Conservation (phyloP, 2,888 invertebrate genomes). For the Pantelozetes paolii region DNA sequence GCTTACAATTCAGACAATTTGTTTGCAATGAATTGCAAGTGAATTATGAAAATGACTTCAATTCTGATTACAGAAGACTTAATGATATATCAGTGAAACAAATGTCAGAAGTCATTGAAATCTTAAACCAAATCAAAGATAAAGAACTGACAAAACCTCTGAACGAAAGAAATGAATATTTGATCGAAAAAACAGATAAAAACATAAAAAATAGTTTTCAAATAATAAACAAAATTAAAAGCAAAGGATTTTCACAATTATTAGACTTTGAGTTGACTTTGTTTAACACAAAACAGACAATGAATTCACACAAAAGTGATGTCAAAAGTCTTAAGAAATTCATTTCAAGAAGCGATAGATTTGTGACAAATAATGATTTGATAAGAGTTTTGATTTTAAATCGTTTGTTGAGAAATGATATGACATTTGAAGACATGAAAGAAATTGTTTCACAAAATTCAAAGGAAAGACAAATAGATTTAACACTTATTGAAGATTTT, state of each 20-base stretch:
- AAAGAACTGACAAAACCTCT: not conserved
- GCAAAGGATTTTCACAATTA: not conserved
- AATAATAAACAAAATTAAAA: not conserved
- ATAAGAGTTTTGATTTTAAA: slow-evolving; percentile 5
- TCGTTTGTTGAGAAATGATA: not conserved
- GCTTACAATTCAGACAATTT: slow-evolving; percentile 3
- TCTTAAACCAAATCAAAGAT: not conserved
- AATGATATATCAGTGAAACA: not conserved
- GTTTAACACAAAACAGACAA: not conserved
- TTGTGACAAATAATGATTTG: not conserved
- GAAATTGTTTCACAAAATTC: not conserved
- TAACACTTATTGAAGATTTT: slow-evolving; percentile 1
- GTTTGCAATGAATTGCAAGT: slow-evolving; percentile 27
- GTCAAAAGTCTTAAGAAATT: slow-evolving; percentile 1
- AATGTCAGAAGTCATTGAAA: not conserved
- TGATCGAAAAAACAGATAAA: not conserved
- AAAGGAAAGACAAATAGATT: slow-evolving; percentile 25
- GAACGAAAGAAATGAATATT: not conserved
- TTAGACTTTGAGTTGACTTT: not conserved
- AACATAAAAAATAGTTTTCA: not conserved
- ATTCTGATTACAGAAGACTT: slow-evolving; percentile 19
- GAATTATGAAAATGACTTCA: not conserved
- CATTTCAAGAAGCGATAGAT: not conserved
- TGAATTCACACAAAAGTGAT: not conserved
- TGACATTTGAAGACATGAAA: not conserved